Evolutionary conservation across 1,140 invertebrate genomes (phyloP).

Genomic region (Drosophila santomea): DNA sequence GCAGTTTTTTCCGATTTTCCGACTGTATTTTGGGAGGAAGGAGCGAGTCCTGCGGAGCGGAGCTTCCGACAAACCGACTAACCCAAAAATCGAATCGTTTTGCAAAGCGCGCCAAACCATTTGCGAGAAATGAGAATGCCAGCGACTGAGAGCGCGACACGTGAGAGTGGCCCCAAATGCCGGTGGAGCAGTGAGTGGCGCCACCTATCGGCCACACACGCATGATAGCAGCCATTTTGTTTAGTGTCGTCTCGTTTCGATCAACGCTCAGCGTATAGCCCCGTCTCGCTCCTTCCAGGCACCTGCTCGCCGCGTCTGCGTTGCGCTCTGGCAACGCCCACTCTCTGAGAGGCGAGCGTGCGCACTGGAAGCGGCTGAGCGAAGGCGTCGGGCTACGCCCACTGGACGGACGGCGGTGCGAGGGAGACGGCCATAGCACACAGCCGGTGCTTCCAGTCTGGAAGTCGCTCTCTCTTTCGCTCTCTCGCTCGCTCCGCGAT

Average conservation of each 20-base stretch:
- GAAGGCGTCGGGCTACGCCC: constrained; percentile 56
- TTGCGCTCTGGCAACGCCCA: constrained; percentile 68
- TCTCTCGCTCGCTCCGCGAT: constrained; percentile 21
- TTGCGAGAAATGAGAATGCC: constrained; percentile 42
- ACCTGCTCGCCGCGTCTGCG: constrained; percentile 65
- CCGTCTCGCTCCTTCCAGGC: constrained; percentile 66
- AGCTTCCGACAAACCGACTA: constrained; percentile 73
- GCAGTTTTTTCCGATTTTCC: constrained; percentile 24
- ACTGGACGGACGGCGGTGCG: constrained; percentile 36
- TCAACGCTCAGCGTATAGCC: constrained; percentile 9
- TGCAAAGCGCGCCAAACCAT: constrained; percentile 76
- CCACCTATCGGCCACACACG: constrained; percentile 68
- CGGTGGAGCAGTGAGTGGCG: constrained; percentile 55
- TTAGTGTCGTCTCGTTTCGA: constrained; percentile 58
- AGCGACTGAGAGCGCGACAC: constrained; percentile 6
- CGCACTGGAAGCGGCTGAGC: constrained; percentile 52
- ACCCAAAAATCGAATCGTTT: constrained; percentile 76
- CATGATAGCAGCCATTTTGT: constrained; percentile 84
- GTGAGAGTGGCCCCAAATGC: constrained; percentile 47
- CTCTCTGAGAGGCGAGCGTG: constrained; percentile 70
- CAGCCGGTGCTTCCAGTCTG: constrained; percentile 44
- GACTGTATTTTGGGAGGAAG: constrained; percentile 7
- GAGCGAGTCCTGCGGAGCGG: constrained; percentile 27
- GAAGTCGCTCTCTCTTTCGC: constrained; percentile 24
- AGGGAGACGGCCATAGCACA: constrained; percentile 45